phyloP scores from a whole-genome alignment of 2,888 invertebrate genomes.

The Icerya purchasi region DNA sequence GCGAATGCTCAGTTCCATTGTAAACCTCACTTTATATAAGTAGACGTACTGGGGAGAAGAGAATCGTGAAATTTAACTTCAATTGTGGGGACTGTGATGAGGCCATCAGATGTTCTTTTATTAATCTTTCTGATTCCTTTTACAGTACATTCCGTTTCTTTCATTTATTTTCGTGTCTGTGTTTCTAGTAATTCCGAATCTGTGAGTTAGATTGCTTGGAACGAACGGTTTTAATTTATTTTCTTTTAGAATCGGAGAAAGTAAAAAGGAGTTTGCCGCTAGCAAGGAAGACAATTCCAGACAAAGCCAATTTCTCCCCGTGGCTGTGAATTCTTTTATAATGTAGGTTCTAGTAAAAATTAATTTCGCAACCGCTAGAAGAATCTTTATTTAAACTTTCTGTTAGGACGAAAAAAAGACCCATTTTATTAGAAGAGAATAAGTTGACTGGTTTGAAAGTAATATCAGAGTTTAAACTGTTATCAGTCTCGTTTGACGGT shows the following conservation, averaged over 20 bases:
- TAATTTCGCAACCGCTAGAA: neutral
- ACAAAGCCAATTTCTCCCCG: neutral
- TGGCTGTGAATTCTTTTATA: neutral
- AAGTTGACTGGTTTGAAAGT: no score
- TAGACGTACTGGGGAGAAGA: neutral
- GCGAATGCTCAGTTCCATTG: neutral
- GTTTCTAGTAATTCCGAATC: neutral
- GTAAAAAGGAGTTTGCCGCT: neutral
- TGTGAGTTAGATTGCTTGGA: neutral
- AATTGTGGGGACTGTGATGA: neutral
- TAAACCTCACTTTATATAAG: neutral
- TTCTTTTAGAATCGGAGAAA: neutral
- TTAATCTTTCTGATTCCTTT: neutral
- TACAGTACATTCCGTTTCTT: neutral
- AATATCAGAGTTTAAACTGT: neutral
- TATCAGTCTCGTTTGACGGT: neutral
- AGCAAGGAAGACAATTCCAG: neutral
- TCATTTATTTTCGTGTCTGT: neutral
- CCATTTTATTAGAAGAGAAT: neutral
- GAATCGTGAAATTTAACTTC: no score
- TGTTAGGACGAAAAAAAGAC: neutral
- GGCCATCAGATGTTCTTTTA: neutral
- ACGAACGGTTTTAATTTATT: neutral
- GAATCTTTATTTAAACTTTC: neutral
- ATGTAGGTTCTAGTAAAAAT: neutral